Evolutionary conservation across 2,888 invertebrate genomes (phyloP).

Genomic region (Plebejus anna): DNA sequence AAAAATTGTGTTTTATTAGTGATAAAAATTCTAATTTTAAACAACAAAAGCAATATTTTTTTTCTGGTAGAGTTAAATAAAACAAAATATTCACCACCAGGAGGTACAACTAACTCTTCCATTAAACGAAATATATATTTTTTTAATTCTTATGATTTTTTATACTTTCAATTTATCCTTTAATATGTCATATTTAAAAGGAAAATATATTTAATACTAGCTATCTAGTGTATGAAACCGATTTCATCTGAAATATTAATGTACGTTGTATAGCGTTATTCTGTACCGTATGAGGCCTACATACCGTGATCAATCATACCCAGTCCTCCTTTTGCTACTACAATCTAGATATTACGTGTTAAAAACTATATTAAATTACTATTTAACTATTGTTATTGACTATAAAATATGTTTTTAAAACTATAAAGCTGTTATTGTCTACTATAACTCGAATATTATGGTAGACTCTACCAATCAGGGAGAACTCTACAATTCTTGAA

Average conservation of each 20-base stretch:
- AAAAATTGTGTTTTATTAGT: too few relatives aligned
- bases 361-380: not conserved
- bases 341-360: not conserved
- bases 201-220: not conserved
- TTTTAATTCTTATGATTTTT: not conserved
- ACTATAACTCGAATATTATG: too few relatives aligned
- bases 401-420: not conserved
- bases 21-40: too few relatives aligned
- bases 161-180: not conserved
- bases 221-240: slow-evolving; percentile 2
- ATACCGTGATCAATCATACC: slow-evolving; percentile 38
- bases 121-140: too few relatives aligned
- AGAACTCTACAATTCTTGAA: too few relatives aligned
- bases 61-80: not conserved
- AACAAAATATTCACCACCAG: not conserved
- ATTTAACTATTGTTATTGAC: not conserved
- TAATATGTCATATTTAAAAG: not conserved
- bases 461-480: too few relatives aligned
- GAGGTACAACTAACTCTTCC: not conserved
- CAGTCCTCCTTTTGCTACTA: slow-evolving; percentile 32
- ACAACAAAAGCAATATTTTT: too few relatives aligned
- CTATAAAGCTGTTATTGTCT: not conserved
- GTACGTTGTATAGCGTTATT: slow-evolving; percentile 1
- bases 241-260: slow-evolving; percentile 9
- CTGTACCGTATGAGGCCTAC: slow-evolving; percentile 38